phyloP scores from a whole-genome alignment of 2,888 invertebrate species.

The Phorcus lineatus region DNA sequence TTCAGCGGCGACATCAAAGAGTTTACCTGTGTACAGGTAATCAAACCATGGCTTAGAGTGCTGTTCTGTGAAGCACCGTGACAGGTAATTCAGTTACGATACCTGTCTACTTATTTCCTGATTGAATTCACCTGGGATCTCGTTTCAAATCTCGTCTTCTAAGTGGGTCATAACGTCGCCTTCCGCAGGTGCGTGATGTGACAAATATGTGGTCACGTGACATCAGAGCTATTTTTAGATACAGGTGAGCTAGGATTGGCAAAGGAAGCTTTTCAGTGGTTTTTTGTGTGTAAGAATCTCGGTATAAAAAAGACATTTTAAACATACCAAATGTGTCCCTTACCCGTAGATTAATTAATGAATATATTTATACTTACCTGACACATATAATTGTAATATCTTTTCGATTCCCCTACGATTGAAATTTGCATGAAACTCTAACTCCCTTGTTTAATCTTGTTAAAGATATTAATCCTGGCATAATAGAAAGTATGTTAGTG shows the following conservation, averaged over 20 bases:
- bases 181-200: constrained; percentile 15
- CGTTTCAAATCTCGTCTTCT: constrained; percentile 38
- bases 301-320: too few species aligned
- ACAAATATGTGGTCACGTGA: constrained; percentile 9
- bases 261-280: too few species aligned
- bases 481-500: too few species aligned
- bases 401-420: too few species aligned
- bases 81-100: neutral
- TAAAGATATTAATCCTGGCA: too few species aligned
- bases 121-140: constrained; percentile 28
- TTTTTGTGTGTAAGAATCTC: too few species aligned
- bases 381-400: too few species aligned
- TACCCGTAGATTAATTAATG: too few species aligned
- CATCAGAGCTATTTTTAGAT: constrained; percentile 6
- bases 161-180: constrained; percentile 25
- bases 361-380: too few species aligned
- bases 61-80: neutral
- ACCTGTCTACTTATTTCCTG: constrained; percentile 1
- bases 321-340: too few species aligned
- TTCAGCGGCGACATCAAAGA: neutral
- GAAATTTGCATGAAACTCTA: too few species aligned
- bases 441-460: too few species aligned
- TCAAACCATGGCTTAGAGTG: neutral
- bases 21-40: neutral
- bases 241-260: neutral